A percentile compares a stretch with the other conserved stretches of the same genome.
Conservation (phyloP, 2,797 vertebrate genomes). For the Oreochromis grahami region DNA sequence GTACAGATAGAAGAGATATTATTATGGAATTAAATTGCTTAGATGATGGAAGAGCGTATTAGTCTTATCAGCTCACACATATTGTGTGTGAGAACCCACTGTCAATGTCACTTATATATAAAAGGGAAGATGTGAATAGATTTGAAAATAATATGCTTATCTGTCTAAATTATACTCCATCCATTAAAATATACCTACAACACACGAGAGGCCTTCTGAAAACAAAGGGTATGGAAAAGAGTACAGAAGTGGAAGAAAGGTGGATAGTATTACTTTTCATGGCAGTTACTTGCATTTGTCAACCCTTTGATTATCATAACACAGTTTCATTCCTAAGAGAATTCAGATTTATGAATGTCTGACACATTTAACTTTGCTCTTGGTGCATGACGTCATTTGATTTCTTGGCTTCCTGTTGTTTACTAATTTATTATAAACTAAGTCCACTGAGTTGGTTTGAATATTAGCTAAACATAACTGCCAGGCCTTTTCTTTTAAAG, state of each 20-base stretch:
- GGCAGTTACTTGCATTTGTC: background rate
- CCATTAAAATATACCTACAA: background rate
- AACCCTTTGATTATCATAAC: background rate
- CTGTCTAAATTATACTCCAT: background rate
- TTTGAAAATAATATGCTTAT: background rate
- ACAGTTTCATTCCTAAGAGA: background rate
- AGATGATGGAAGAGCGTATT: background rate
- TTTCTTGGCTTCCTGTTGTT: background rate
- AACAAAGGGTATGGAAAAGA: background rate
- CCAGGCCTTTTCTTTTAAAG: background rate
- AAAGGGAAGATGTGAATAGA: background rate
- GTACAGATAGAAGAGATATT: background rate
- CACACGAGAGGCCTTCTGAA: background rate
- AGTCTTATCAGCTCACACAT: background rate
- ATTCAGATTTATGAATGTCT: background rate
- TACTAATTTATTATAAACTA: background rate
- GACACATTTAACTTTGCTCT: background rate
- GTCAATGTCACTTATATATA: background rate
- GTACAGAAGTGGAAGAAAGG: background rate
- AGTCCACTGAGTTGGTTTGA: background rate
- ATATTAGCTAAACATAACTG: background rate
- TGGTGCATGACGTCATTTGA: background rate
- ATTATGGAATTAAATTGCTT: background rate
- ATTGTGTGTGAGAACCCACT: background rate
- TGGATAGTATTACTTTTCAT: background rate